These are phyloP conservation scores for Erynnis tages DNA, from an alignment of 2,888 invertebrate species.

Conservation along the genomic window DNA sequence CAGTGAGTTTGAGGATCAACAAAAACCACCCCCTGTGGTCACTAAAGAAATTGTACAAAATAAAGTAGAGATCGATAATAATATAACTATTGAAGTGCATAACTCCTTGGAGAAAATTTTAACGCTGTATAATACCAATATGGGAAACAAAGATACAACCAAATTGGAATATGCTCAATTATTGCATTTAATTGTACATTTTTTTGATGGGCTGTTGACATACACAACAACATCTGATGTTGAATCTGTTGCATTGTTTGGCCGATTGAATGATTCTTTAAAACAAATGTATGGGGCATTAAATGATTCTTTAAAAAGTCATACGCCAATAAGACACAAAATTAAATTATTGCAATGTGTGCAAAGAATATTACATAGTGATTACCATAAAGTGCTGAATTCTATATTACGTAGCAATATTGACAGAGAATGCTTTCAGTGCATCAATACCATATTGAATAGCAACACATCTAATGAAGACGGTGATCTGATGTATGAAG, in stretches of 20 bases:
- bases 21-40: neutral
- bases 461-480: slow-evolving; percentile 46
- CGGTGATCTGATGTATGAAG: slow-evolving; percentile 47
- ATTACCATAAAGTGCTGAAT: slow-evolving; percentile 47
- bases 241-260: slow-evolving; percentile 39
- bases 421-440: slow-evolving; percentile 55
- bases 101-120: slow-evolving; percentile 43
- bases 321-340: slow-evolving; percentile 46
- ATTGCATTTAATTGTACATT: slow-evolving; percentile 45
- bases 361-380: slow-evolving; percentile 45
- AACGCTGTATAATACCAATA: slow-evolving; percentile 30
- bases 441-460: slow-evolving; percentile 54
- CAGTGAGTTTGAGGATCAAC: slow-evolving; percentile 58
- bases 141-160: slow-evolving; percentile 38
- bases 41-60: slow-evolving; percentile 17
- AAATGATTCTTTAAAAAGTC: slow-evolving; percentile 44
- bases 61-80: slow-evolving; percentile 38
- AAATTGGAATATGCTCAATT: slow-evolving; percentile 45
- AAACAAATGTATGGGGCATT: slow-evolving; percentile 44
- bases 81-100: slow-evolving; percentile 43
- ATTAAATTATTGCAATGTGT: slow-evolving; percentile 46
- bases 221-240: slow-evolving; percentile 44
- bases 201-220: slow-evolving; percentile 48
- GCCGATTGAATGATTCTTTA: slow-evolving; percentile 42
- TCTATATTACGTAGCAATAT: slow-evolving; percentile 46